These are phyloP conservation scores for Montipora sp. DNA, from an alignment of 64 coral and sea anemone genomes.

Conservation along the genomic window DNA sequence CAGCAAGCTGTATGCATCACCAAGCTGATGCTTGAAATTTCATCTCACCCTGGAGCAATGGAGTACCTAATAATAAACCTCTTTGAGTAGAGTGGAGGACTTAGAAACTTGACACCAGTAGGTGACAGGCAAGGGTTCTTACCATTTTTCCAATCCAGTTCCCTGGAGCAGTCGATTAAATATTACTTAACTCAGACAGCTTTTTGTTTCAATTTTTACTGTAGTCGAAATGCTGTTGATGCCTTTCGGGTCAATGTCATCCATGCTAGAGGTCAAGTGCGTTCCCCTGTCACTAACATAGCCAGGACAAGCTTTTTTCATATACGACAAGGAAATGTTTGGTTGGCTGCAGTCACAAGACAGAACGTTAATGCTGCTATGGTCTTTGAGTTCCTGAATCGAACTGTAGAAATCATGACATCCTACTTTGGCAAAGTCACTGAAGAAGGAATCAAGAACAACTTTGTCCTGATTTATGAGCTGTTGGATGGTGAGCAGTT, in stretches of 20 bases:
- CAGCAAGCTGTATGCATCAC: no score
- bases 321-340: slow-evolving; percentile 96
- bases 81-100: no score
- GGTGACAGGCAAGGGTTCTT: no score
- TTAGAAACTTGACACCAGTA: no score
- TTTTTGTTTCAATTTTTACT: neutral
- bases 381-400: slow-evolving; percentile 98
- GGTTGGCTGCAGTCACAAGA: slow-evolving; percentile 96
- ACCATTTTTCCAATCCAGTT: no score
- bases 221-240: slow-evolving; percentile 97
- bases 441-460: slow-evolving; percentile 98
- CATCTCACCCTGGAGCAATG: no score
- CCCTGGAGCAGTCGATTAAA: neutral
- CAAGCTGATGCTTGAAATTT: no score
- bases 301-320: slow-evolving; percentile 99
- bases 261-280: slow-evolving; percentile 93
- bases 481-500: slow-evolving; percentile 91
- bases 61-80: no score
- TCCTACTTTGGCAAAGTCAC: slow-evolving; percentile 99
- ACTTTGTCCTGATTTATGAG: slow-evolving; percentile 99
- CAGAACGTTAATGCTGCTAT: slow-evolving; percentile 99
- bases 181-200: neutral
- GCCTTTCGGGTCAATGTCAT: slow-evolving; percentile 99
- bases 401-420: slow-evolving; percentile 96
- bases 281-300: slow-evolving; percentile 99